Base-by-base conservation (phyloP, 2,888 invertebrate species). In the Xestoiulus laeticollis region DNA sequence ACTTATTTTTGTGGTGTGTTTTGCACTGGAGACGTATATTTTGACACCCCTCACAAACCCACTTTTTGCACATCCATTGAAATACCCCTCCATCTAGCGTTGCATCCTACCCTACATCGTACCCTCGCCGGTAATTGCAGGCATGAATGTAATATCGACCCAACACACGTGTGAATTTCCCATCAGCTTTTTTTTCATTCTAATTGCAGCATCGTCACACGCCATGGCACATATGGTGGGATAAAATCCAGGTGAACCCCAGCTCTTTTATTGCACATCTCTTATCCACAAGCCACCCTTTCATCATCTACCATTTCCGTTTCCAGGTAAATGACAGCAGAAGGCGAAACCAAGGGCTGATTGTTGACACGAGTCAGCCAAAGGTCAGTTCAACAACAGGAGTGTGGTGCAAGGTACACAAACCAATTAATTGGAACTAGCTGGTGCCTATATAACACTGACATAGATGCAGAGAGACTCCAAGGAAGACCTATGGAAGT, bases 261-360 rank as follows among this genome's bases (percentile, higher is more conserved):
- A 0, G 4, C 1, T 19, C 53, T 59, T 59, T 59, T 59, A 59
- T 59, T 59, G n/a, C 53, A n/a, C 53, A 59, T 59, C n/a, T n/a
- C 48, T 48, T 48, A 48, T 48, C 53, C 53, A 19, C 19, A 19
- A 53, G 53, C 53, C 53, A n/a, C n/a, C n/a, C 53, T 59, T 59
- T 59, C 53, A 59, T 59, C 53, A 59, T 59, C 6, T n/a, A 5
- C 53, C 53, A n/a, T 59, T 59, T 59, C 53, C 53, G 53, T 59
- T 59, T 59, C 53, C 53, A 59, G 53, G 53, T 59, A 59, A 59
- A 59, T 59, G 53, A 59, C 53, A 59, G n/a, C n/a, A n/a, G 53
- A n/a, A 59, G 53, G 53, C 53, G 53, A 59, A 59, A 59, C 53
- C 53, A 59, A 59, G 53, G 53, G 53, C 6, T 59, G 53, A 59